These are phyloP conservation scores for Bombus huntii DNA, from an alignment of 1,140 invertebrate species.

Conservation along the genomic window DNA sequence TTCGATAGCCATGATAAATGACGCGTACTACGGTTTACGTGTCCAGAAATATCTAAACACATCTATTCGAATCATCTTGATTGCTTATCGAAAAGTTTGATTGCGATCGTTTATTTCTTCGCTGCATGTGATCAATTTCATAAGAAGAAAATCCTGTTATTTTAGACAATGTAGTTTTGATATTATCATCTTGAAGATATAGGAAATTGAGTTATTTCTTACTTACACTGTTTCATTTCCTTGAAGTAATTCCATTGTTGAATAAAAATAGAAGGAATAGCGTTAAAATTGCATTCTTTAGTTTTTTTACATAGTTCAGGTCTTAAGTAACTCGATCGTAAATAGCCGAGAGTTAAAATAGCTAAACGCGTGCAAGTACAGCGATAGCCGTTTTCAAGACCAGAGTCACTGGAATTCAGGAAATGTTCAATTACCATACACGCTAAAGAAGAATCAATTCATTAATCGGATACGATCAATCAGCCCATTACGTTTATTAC, in stretches of 20 bases:
- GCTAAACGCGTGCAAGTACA: background rate
- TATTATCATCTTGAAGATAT: too few relatives aligned
- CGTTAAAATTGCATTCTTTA: background rate
- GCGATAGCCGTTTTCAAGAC: background rate
- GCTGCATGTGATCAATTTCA: background rate
- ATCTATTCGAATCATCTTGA: background rate
- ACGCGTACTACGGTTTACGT: background rate
- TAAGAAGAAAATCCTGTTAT: background rate
- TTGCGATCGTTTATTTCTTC: background rate
- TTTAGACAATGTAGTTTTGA: background rate
- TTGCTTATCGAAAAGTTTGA: background rate
- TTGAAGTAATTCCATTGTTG: too few relatives aligned
- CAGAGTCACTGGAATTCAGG: background rate
- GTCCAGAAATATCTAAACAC: background rate
- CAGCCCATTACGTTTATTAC: background rate
- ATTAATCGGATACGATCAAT: conserved; percentile 11
- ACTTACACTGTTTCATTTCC: too few relatives aligned
- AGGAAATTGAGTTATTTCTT: too few relatives aligned
- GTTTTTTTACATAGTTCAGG: background rate
- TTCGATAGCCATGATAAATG: conserved; percentile 5
- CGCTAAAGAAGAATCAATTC: background rate
- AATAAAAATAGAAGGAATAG: too few relatives aligned
- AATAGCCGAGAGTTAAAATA: too few relatives aligned
- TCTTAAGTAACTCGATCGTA: background rate
- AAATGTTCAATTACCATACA: background rate